Conservation (phyloP, 2,797 vertebrate species). For the Artibeus lituratus region DNA sequence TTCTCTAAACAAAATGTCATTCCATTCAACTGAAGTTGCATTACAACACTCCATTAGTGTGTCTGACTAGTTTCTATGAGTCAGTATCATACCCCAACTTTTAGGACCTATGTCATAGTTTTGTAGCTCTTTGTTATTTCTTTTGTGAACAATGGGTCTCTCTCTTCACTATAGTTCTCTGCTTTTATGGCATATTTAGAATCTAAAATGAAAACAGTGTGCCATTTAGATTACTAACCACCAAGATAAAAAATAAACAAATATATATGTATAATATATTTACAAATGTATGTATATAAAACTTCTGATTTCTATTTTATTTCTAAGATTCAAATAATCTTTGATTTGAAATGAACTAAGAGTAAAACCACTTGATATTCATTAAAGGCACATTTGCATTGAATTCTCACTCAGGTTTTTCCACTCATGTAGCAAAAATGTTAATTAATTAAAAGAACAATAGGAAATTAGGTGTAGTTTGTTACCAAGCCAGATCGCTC, state of each 20-base stretch:
- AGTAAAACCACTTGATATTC: not conserved
- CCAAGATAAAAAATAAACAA: not conserved
- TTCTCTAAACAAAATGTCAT: not conserved
- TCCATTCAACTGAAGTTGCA: not conserved
- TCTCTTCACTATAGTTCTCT: constrained; percentile 4
- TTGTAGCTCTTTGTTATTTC: constrained; percentile 42
- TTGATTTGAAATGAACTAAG: not conserved
- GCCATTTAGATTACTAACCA: not conserved
- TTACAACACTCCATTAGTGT: not conserved
- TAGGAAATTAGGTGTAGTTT: not conserved
- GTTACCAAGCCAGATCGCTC: not conserved
- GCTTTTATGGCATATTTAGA: not conserved
- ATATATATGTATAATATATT: not conserved
- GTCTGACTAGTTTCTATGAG: constrained; percentile 39
- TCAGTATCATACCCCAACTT: constrained; percentile 23
- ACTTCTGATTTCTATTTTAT: not conserved
- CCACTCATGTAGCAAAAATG: not conserved
- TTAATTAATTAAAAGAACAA: constrained; percentile 21
- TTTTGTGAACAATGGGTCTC: constrained; percentile 22
- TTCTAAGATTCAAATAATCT: constrained; percentile 22
- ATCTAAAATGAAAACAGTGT: constrained; percentile 24
- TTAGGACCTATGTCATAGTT: constrained; percentile 43
- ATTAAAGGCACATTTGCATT: constrained; percentile 11
- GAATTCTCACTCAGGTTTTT: not conserved
- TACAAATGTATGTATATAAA: not conserved